Base-by-base conservation (phyloP, 2,888 invertebrate species). In the Caenorhabditis sp. region DNA sequence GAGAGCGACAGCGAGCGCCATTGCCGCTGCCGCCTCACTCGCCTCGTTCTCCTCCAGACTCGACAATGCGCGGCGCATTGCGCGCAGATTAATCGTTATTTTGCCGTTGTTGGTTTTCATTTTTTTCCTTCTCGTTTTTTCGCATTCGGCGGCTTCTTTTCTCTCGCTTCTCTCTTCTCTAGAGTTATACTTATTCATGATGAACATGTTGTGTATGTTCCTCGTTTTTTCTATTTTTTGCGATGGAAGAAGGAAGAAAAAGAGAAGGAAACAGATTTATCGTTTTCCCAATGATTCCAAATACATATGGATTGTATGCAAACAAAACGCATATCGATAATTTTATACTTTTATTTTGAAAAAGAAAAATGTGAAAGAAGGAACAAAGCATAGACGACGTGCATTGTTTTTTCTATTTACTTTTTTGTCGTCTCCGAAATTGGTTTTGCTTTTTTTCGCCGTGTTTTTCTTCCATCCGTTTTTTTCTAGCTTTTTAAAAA, bases 1-100 rank as follows among this genome's bases (percentile, higher is more conserved):
- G 43, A 10, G 43, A 36, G 36, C 36, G 36, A 36, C 36, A 36
- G 36, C 36, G 10, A 7, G 43, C 43, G 43, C 43, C 43, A 12
- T 43, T 53, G 53, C 25, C 53, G 53, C 53, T 53, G 23, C 43
- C 43, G 43, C 43, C 43, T 58, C 58, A 17, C 26, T 26, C 26
- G 4, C 20, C 20, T 27, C 31, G 7, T 36, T 38, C 49, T 23
- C 43, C 49, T 59, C 49, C 49, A 43, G 43, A 59, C 59, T 59
- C 49, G 59, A 59, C 38, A 59, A 59, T 59, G 59, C 59, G 59
- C 59, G 25, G 59, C 59, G 59, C 59, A 59, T 59, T 59, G 59
- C 59, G 59, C 59, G 59, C 49, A 43, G 58, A 58, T 58, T 58
- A 58, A 58, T 58, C 36, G 58, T 58, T 58, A 58, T 58, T 58